Evolutionary conservation across 2,797 vertebrate species (phyloP), one percentile per base, ranked within the genome.

Genomic region (Loris lydekkerianus): DNA sequence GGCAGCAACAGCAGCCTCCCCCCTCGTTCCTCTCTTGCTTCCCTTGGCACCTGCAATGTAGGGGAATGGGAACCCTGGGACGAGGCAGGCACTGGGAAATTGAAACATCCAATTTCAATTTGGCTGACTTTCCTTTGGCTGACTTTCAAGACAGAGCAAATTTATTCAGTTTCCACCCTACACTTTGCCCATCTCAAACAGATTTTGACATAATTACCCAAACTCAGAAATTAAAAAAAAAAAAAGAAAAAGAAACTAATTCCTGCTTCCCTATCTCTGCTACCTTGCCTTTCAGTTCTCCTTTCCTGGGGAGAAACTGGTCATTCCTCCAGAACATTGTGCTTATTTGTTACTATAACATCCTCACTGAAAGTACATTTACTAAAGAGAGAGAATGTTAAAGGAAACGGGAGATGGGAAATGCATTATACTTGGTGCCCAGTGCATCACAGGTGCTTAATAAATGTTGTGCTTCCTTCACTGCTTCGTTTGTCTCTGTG

Each of bases 91-190:
- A 0, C 94, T 29, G 46, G 53, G 53, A 89, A 43, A 10, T 0
- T 4, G 83, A 8, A 75, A 31, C 11, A 1, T 14, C 7, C 1
- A 2, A n/a, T n/a, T n/a, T n/a, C n/a, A n/a, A n/a, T n/a, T n/a
- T n/a, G n/a, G n/a, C n/a, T n/a, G n/a, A n/a, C n/a, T n/a, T 93
- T 37, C 60, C 83, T 94, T 70, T 40, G 80, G 70, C 63, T 29
- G 69, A 49, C 75, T 1, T 78, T 84, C 92, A 58, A 77, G 43
- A 58, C 31, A 4, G 21, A 29, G 40, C 65, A 46, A 21, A 85
- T 8, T 11, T 53, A 63, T 34, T 72, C 80, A 49, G 31, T 17
- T 10, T 40, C 73, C 73, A 6, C 60, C 65, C 40, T 29, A 58
- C 11, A 40, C 72, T 78, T 43, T 63, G 34, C 80, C 65, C 81